A percentile compares a stretch with the other conserved stretches of the same genome.
phyloP scores from a whole-genome alignment of 1,140 invertebrate species.

The Philopotamus ludificatus region DNA sequence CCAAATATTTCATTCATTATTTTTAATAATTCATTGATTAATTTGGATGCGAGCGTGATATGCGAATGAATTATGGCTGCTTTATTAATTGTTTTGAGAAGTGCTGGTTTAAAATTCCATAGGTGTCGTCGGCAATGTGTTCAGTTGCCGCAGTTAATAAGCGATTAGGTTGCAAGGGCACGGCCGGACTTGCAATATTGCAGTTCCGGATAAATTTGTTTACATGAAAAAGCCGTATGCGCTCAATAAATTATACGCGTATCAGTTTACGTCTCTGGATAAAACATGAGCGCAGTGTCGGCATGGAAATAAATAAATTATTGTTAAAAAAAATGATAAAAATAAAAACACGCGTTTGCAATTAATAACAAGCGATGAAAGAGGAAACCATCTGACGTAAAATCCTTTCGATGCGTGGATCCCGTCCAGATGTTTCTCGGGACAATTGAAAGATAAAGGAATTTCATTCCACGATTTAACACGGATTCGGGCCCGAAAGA shows the following conservation, averaged over 20 bases:
- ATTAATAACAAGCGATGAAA: too few relatives aligned
- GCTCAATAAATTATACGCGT: not conserved
- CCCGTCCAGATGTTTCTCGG: constrained; percentile 24
- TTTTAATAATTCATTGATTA: too few relatives aligned
- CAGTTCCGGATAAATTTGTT: constrained; percentile 10
- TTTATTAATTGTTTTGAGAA: too few relatives aligned
- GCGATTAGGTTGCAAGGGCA: constrained; percentile 5
- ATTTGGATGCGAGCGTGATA: too few relatives aligned
- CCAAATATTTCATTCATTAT: too few relatives aligned
- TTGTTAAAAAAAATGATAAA: too few relatives aligned
- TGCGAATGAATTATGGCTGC: too few relatives aligned
- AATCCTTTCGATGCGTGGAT: too few relatives aligned
- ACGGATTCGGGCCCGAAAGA: constrained; percentile 36
- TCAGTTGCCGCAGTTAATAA: constrained; percentile 5
- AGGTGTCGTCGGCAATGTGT: not conserved
- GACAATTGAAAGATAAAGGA: constrained; percentile 28
- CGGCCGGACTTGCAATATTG: constrained; percentile 2
- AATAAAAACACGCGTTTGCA: too few relatives aligned
- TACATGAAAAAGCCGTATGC: not conserved
- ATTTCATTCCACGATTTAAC: constrained; percentile 40
- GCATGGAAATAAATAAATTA: too few relatives aligned
- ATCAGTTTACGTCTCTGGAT: not conserved
- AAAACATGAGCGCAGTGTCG: too few relatives aligned
- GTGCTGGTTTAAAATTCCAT: not conserved
- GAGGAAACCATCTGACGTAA: too few relatives aligned